Base-by-base conservation (phyloP, 1,140 invertebrate genomes). In the Drosophila pandora region DNA sequence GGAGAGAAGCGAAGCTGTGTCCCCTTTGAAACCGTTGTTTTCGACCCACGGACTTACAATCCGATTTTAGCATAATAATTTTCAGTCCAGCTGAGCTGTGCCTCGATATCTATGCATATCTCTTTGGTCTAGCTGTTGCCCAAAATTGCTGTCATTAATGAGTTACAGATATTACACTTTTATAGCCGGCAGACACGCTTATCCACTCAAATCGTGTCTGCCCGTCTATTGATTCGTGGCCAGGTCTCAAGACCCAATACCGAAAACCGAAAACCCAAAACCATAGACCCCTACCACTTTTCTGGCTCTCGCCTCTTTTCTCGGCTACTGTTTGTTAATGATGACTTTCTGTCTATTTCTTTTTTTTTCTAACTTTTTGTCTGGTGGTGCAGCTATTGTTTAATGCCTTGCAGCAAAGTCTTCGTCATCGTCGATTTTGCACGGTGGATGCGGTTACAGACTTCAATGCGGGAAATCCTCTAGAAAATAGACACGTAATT, bases 121-220 rank as follows among this genome's bases (percentile, higher is more conserved):
- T 13, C 37, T 32, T 32, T 48, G 52, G 43, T 4, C 17, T n/a
- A 53, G 32, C 58, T 59, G 43, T 69, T 50, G 76, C 75, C 76
- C 82, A 53, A 79, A 85, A 78, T 79, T 77, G 76, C 83, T 88
- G 83, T 88, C 83, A 82, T 89, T 88, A 88, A 83, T 79, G 79
- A 88, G 83, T 88, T 88, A 87, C 83, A 87, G 83, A 87, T 87
- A 87, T 88, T 87, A 88, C 83, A 88, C 83, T 88, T 87, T 88
- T 88, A 88, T 88, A 77, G 84, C 83, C 64, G 60, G 47, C 83
- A 88, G 83, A 88, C 84, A 88, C 83, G 83, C 83, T 88, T 88
- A 88, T 88, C 83, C 83, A 88, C 83, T 88, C 79, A 82, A 88
- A 87, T 87, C 82, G 83, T 88, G 83, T 82, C 57, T 70, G 23